These are phyloP conservation scores for Macrosiphum euphorbiae DNA, from an alignment of 2,888 invertebrate genomes.

Conservation along the genomic window DNA sequence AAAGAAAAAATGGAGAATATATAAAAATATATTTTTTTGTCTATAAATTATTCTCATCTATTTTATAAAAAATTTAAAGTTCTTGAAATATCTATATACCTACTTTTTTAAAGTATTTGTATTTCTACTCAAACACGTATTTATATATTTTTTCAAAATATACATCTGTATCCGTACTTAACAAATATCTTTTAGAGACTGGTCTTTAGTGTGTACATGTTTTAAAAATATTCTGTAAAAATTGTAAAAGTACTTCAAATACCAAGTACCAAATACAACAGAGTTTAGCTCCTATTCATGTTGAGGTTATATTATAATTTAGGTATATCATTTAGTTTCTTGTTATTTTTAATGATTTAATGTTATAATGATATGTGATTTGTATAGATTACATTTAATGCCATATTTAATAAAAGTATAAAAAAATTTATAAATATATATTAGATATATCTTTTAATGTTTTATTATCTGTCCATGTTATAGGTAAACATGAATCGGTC, in stretches of 20 bases:
- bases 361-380: neutral
- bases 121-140: too few relatives aligned
- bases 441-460: neutral
- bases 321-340: neutral
- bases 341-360: constrained; percentile 12
- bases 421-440: neutral
- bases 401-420: neutral
- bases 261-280: neutral
- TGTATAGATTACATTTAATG: neutral
- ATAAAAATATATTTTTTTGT: too few relatives aligned
- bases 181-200: too few relatives aligned
- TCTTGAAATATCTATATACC: too few relatives aligned
- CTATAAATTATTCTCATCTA: too few relatives aligned
- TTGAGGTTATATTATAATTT: neutral
- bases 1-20: too few relatives aligned
- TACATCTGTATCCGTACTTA: too few relatives aligned
- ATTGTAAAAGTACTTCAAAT: neutral
- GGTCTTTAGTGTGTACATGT: constrained; percentile 36
- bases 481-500: constrained; percentile 46
- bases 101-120: too few relatives aligned
- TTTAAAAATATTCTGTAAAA: neutral
- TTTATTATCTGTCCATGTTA: neutral
- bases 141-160: too few relatives aligned
- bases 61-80: too few relatives aligned
- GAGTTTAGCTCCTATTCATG: neutral